A percentile compares a stretch with the other conserved stretches of the same genome.
Evolutionary conservation across 1,140 invertebrate genomes (phyloP).

Genomic region (Zaprionus ornatus): DNA sequence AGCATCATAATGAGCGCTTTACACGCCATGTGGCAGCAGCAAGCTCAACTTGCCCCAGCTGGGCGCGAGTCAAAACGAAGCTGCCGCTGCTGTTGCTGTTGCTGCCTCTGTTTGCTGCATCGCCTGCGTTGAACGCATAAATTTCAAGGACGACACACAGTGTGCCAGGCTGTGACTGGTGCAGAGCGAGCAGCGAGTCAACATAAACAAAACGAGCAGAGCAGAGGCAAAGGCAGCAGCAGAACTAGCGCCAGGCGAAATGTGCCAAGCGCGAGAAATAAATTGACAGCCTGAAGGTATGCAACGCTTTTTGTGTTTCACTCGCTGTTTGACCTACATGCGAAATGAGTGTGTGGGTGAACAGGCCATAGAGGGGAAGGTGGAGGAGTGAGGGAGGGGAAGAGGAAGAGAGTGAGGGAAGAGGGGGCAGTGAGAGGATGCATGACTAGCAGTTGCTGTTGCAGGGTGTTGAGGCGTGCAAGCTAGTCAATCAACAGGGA

Average conservation of each 20-base stretch:
- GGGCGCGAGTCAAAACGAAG: not conserved
- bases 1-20: slow-evolving; percentile 76
- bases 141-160: slow-evolving; percentile 68
- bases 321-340: slow-evolving; percentile 66
- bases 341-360: slow-evolving; percentile 16
- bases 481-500: not conserved
- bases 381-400: not conserved
- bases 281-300: slow-evolving; percentile 75
- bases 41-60: slow-evolving; percentile 37
- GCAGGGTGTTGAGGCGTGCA: slow-evolving; percentile 8
- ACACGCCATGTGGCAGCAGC: slow-evolving; percentile 69
- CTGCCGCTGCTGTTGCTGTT: not conserved
- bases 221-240: not conserved
- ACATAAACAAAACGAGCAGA: slow-evolving; percentile 33
- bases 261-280: slow-evolving; percentile 73
- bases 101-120: slow-evolving; percentile 39
- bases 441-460: not conserved
- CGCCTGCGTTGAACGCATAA: slow-evolving; percentile 76
- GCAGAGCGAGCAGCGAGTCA: slow-evolving; percentile 28
- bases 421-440: not conserved
- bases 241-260: slow-evolving; percentile 38
- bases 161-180: slow-evolving; percentile 46
- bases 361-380: not conserved
- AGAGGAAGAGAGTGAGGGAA: not conserved
- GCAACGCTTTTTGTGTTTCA: slow-evolving; percentile 57